Conservation (phyloP, 2,113 vertebrate species). For the Martes martes region DNA sequence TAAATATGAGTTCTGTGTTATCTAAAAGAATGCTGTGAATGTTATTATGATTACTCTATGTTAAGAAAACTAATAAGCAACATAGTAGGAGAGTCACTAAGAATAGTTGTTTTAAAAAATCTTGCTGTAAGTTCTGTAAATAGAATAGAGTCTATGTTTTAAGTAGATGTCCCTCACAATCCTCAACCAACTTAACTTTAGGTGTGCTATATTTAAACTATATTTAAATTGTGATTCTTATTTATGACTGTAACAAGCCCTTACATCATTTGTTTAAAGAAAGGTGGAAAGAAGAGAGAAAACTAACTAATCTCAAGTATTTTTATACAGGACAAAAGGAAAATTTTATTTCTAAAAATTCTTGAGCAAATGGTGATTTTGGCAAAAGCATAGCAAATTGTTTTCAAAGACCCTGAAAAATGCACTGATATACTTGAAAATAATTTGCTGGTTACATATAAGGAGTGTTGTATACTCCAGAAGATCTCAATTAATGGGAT, state of each 20-base stretch:
- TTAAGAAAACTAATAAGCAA: background rate
- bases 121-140: background rate
- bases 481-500: background rate
- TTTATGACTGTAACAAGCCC: background rate
- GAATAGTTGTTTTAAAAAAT: background rate
- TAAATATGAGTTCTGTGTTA: background rate
- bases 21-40: background rate
- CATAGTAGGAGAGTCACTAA: background rate
- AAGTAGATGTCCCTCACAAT: background rate
- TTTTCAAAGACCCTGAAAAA: background rate
- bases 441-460: background rate
- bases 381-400: background rate
- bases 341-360: constrained; percentile 37
- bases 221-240: background rate
- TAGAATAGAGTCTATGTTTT: background rate
- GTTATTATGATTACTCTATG: background rate
- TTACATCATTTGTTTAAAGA: background rate
- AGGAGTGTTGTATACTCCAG: background rate
- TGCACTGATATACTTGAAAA: constrained; percentile 1
- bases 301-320: background rate
- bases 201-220: constrained; percentile 1
- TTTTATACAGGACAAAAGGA: background rate
- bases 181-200: background rate
- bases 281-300: background rate
- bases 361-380: background rate